These are phyloP conservation scores for Glaucomys volans DNA, from an alignment of 2,113 vertebrate genomes.

Conservation along the genomic window DNA sequence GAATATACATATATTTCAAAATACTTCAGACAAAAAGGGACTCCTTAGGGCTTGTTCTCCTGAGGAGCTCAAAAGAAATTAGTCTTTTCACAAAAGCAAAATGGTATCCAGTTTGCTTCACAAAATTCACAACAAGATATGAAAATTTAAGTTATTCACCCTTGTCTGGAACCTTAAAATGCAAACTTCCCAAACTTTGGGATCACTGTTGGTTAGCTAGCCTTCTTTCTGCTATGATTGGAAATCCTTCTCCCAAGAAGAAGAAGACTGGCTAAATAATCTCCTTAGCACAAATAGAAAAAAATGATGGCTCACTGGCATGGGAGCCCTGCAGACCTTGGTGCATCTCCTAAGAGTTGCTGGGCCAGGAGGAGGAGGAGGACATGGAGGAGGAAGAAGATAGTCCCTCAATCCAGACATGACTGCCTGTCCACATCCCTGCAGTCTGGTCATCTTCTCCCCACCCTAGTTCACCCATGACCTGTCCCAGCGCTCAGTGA, in stretches of 20 bases:
- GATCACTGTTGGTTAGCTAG: neutral
- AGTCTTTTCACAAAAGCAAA: slow-evolving; percentile 42
- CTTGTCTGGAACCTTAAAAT: neutral
- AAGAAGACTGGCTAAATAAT: neutral
- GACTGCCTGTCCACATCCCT: neutral
- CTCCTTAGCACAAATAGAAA: neutral
- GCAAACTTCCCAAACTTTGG: rapidly evolving
- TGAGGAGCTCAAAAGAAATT: slow-evolving; percentile 55
- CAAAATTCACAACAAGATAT: neutral
- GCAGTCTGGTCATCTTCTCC: neutral
- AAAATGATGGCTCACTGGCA: too few relatives aligned
- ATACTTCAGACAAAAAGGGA: slow-evolving; percentile 49
- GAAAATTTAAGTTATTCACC: neutral
- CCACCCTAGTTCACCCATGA: neutral
- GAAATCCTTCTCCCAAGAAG: neutral
- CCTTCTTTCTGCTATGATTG: neutral
- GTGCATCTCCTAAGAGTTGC: neutral
- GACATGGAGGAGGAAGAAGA: neutral
- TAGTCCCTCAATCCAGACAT: rapidly evolving
- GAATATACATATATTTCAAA: slow-evolving; percentile 61
- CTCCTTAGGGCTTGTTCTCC: slow-evolving; percentile 58
- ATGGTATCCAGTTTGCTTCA: neutral
- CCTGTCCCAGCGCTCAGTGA: neutral
- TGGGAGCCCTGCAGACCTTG: neutral
- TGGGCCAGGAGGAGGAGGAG: neutral